Conservation (phyloP, 2,888 invertebrate species). For the Apoderus coryli region DNA sequence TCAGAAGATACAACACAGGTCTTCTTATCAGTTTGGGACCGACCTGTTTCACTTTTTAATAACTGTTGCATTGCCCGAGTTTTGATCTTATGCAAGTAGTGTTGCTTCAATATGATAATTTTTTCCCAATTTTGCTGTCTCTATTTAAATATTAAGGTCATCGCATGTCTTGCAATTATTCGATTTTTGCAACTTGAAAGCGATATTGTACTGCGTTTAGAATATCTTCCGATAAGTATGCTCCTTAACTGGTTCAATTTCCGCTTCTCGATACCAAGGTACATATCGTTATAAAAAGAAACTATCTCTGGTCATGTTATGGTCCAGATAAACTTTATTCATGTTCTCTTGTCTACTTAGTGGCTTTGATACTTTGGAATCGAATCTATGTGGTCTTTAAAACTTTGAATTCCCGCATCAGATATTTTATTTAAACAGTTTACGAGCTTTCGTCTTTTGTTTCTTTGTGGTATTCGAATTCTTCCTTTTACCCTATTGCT, state of each 20-base stretch:
- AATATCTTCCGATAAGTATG: slow-evolving; percentile 9
- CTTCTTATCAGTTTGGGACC: slow-evolving; percentile 5
- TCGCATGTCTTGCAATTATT: slow-evolving; percentile 13
- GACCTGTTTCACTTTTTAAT: slow-evolving; percentile 9
- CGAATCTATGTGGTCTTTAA: slow-evolving; percentile 1
- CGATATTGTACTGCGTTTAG: slow-evolving; percentile 11
- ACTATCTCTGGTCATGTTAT: slow-evolving; percentile 8
- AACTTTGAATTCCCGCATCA: neutral
- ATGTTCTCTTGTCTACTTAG: slow-evolving; percentile 10
- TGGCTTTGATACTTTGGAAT: slow-evolving; percentile 12
- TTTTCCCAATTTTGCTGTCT: slow-evolving; percentile 2
- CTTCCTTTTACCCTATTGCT: neutral
- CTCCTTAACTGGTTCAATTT: slow-evolving; percentile 8
- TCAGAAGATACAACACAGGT: slow-evolving; percentile 9
- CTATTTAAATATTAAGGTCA: slow-evolving; percentile 7
- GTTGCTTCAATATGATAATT: neutral
- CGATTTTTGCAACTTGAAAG: slow-evolving; percentile 11
- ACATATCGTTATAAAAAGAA: slow-evolving; percentile 7
- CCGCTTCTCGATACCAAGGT: slow-evolving; percentile 8
- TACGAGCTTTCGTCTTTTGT: slow-evolving; percentile 1
- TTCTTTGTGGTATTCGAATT: neutral
- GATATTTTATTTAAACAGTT: slow-evolving; percentile 2
- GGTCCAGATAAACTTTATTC: slow-evolving; percentile 8
- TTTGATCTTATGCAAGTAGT: slow-evolving; percentile 9
- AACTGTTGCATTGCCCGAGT: slow-evolving; percentile 13